phyloP scores from a whole-genome alignment of 2,113 vertebrate species.

The Neogobius melanostomus region DNA sequence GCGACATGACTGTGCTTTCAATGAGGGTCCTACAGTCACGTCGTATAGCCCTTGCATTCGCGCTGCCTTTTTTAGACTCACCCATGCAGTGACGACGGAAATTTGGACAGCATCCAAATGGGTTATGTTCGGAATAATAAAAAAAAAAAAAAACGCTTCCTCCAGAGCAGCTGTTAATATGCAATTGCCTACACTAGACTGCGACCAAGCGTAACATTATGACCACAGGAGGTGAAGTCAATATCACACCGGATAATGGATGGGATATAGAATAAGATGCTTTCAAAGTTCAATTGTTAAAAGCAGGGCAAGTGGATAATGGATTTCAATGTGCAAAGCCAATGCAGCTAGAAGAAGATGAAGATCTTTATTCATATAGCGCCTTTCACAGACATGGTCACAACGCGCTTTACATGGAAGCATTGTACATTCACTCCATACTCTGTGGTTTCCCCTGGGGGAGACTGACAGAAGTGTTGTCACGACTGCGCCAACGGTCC shows the following conservation, averaged over 20 bases:
- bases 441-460: no score
- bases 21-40: conserved; percentile 52
- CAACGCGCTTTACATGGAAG: no score
- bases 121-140: conserved; percentile 25
- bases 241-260: neutral
- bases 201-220: neutral
- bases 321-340: no score
- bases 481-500: no score
- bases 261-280: neutral
- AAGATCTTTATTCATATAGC: no score
- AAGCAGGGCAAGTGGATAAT: no score
- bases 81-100: conserved; percentile 28
- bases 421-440: no score
- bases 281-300: neutral
- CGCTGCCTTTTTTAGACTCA: conserved; percentile 49
- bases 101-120: conserved; percentile 56
- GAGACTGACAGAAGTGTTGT: no score
- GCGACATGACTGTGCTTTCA: conserved; percentile 54
- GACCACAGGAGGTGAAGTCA: conserved; percentile 1
- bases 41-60: conserved; percentile 37
- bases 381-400: no score
- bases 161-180: conserved; percentile 45
- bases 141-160: conserved; percentile 21
- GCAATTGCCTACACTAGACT: neutral
- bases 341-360: no score